Conservation (phyloP, 2,888 invertebrate species). For the Eremobia ochroleuca region DNA sequence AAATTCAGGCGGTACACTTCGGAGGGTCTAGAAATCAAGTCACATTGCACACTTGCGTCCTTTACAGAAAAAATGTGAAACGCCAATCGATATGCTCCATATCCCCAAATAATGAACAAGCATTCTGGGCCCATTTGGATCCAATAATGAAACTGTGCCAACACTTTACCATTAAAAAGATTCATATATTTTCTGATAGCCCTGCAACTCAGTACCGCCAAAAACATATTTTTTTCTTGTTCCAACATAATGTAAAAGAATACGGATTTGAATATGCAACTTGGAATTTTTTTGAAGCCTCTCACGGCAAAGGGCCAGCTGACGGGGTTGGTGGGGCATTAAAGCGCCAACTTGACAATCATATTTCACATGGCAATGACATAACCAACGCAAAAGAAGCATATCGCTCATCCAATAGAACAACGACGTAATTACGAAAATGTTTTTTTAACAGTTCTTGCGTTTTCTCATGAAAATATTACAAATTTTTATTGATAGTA, state of each 20-base stretch:
- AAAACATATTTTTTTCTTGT: background rate
- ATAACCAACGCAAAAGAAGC: slow-evolving; percentile 35
- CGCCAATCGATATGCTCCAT: slow-evolving; percentile 31
- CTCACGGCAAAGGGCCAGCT: slow-evolving; percentile 4
- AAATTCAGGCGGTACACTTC: slow-evolving; percentile 57
- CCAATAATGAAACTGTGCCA: slow-evolving; percentile 5
- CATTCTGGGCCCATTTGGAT: slow-evolving; percentile 11
- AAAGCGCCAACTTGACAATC: slow-evolving; percentile 5
- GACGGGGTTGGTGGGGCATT: background rate
- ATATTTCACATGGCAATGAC: slow-evolving; percentile 28
- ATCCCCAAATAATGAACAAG: slow-evolving; percentile 1
- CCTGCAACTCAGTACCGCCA: slow-evolving; percentile 3
- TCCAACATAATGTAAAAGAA: background rate
- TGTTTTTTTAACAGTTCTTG: too few species aligned
- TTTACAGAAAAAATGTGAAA: slow-evolving; percentile 19
- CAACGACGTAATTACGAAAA: too few species aligned
- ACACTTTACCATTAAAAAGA: background rate
- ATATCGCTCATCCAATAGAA: too few species aligned
- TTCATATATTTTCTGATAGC: slow-evolving; percentile 12
- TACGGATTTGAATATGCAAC: slow-evolving; percentile 7
- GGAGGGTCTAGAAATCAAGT: slow-evolving; percentile 57
- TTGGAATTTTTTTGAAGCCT: slow-evolving; percentile 4
- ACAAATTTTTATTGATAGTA: too few species aligned
- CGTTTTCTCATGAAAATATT: too few species aligned
- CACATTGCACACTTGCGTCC: slow-evolving; percentile 54